These are phyloP conservation scores for Drosophila siamana DNA, from an alignment of 2,888 invertebrate genomes.

Conservation along the genomic window DNA sequence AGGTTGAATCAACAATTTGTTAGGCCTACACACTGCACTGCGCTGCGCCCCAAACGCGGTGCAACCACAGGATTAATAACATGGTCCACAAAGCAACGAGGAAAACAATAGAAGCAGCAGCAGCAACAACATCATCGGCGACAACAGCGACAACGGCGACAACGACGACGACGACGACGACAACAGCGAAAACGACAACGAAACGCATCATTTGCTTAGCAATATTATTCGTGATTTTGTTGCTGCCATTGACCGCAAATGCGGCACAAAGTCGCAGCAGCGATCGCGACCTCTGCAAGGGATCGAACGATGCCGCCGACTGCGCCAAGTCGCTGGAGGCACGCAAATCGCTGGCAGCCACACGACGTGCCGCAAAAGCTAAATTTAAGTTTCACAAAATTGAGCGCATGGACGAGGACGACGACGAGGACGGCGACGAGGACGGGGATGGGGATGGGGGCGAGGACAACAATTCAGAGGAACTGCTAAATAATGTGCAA, in stretches of 20 bases:
- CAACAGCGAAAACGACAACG: conserved; percentile 8
- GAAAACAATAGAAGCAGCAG: too few species aligned
- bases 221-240: conserved; percentile 46
- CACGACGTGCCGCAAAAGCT: conserved; percentile 46
- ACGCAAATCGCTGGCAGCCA: conserved; percentile 30
- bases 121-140: background rate
- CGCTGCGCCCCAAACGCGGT: conserved; percentile 3
- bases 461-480: conserved; percentile 10
- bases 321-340: conserved; percentile 39
- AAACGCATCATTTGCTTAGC: conserved; percentile 40
- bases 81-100: conserved; percentile 27
- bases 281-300: conserved; percentile 49
- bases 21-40: conserved; percentile 18
- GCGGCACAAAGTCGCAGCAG: background rate
- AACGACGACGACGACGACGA: background rate
- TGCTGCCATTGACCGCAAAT: conserved; percentile 49
- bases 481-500: background rate
- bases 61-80: conserved; percentile 35
- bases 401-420: conserved; percentile 69
- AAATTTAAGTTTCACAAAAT: conserved; percentile 84
- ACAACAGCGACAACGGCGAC: background rate
- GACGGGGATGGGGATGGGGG: conserved; percentile 26
- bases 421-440: conserved; percentile 41
- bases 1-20: conserved; percentile 54
- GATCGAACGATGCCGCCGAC: conserved; percentile 40